phyloP scores from a whole-genome alignment of 2,888 invertebrate genomes.

The Hypselothyrea guttata region DNA sequence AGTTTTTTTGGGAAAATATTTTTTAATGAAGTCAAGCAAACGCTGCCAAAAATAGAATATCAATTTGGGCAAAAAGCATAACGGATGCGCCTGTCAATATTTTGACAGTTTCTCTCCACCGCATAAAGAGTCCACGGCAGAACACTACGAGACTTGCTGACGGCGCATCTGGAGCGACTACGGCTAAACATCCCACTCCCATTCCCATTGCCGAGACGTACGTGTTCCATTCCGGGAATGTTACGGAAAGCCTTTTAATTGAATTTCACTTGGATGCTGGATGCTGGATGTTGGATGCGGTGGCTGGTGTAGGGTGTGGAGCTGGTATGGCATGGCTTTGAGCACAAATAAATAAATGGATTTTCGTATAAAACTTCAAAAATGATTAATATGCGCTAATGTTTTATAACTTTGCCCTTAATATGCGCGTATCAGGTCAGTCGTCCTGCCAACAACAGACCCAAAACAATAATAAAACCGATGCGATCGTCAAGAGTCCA shows the following conservation, averaged over 20 bases:
- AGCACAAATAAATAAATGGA: constrained; percentile 59
- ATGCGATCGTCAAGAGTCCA: constrained; percentile 7
- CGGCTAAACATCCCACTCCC: neutral
- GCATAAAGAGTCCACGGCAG: constrained; percentile 3
- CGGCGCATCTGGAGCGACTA: constrained; percentile 36
- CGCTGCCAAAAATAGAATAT: constrained; percentile 68
- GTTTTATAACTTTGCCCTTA: constrained; percentile 75
- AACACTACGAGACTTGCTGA: constrained; percentile 47
- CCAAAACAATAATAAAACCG: constrained; percentile 37
- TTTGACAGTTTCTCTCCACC: constrained; percentile 67
- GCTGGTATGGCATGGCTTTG: neutral
- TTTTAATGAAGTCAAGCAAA: constrained; percentile 65
- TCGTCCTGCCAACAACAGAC: constrained; percentile 45
- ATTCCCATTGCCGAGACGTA: constrained; percentile 24
- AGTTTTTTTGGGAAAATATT: constrained; percentile 36
- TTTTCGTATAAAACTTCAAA: constrained; percentile 59
- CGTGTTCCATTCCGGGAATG: constrained; percentile 49
- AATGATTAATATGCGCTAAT: constrained; percentile 75
- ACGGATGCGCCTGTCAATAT: constrained; percentile 76
- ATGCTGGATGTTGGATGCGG: too few species aligned
- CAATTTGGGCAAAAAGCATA: constrained; percentile 73
- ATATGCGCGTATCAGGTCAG: constrained; percentile 54
- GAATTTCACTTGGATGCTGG: constrained; percentile 52
- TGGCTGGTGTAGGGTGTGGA: constrained; percentile 1
- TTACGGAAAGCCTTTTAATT: constrained; percentile 64